Evolutionary conservation across 2,888 invertebrate genomes (phyloP).

Genomic region (Agrochola litura): DNA sequence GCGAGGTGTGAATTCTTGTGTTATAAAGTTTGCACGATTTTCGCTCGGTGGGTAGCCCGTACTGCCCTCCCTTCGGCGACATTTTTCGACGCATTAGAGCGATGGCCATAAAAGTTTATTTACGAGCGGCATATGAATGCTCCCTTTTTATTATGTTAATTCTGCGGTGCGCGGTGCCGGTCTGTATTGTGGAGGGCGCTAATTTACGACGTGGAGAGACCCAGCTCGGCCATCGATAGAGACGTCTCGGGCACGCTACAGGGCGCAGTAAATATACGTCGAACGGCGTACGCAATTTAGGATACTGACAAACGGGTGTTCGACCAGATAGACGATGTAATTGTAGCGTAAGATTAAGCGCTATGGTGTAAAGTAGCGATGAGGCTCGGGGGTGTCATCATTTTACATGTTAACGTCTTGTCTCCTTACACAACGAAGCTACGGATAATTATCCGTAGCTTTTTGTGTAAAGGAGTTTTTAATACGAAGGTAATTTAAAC

Average conservation of each 20-base stretch:
- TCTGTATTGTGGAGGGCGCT: constrained; percentile 77
- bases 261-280: constrained; percentile 62
- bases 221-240: constrained; percentile 62
- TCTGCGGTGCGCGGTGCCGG: constrained; percentile 73
- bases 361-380: constrained; percentile 23
- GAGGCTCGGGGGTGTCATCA: constrained; percentile 48
- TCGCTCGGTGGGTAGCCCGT: constrained; percentile 52
- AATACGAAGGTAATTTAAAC: no score
- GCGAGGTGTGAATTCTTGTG: constrained; percentile 70
- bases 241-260: constrained; percentile 61
- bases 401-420: constrained; percentile 41
- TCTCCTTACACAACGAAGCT: no score
- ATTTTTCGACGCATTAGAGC: constrained; percentile 87
- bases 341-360: constrained; percentile 64
- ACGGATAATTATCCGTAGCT: no score
- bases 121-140: constrained; percentile 85
- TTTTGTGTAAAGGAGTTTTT: no score
- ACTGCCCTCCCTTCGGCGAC: constrained; percentile 74
- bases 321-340: constrained; percentile 60
- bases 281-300: constrained; percentile 64
- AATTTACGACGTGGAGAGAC: constrained; percentile 78
- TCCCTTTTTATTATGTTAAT: constrained; percentile 89
- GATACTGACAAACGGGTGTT: constrained; percentile 63
- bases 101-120: constrained; percentile 88
- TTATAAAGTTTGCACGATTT: constrained; percentile 71